These are phyloP conservation scores for Oophaga sylvatica DNA, from an alignment of 2,797 vertebrate genomes.

Conservation along the genomic window DNA sequence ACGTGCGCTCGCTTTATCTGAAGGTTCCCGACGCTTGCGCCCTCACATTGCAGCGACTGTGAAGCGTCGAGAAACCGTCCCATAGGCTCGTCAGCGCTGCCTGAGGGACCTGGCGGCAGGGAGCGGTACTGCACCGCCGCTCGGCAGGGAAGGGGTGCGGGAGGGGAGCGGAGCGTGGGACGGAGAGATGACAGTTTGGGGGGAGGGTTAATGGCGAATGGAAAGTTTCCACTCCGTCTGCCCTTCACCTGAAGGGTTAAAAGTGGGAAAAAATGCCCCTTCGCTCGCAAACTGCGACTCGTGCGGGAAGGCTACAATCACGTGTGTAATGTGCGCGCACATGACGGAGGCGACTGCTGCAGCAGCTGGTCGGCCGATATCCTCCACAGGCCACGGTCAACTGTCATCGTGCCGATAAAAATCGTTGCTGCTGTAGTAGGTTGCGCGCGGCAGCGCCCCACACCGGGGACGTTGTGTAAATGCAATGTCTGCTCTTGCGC, in stretches of 20 bases:
- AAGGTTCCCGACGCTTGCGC: not conserved
- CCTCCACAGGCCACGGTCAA: no score
- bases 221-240: constrained; percentile 50
- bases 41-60: no score
- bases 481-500: not conserved
- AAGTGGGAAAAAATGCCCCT: not conserved
- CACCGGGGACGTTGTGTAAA: not conserved
- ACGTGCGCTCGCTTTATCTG: not conserved
- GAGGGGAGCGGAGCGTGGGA: not conserved
- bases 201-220: constrained; percentile 35
- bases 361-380: no score
- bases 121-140: constrained; percentile 18
- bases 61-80: no score
- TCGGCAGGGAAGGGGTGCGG: not conserved
- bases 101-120: not conserved
- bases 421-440: not conserved
- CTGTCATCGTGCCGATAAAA: not conserved
- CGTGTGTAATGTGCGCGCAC: no score
- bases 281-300: no score
- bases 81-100: no score
- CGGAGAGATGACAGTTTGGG: constrained; percentile 19
- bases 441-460: not conserved
- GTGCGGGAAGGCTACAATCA: no score
- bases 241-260: constrained; percentile 42
- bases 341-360: not conserved